These are phyloP conservation scores for Albula goreensis DNA, from an alignment of 2,113 vertebrate genomes.

Conservation along the genomic window DNA sequence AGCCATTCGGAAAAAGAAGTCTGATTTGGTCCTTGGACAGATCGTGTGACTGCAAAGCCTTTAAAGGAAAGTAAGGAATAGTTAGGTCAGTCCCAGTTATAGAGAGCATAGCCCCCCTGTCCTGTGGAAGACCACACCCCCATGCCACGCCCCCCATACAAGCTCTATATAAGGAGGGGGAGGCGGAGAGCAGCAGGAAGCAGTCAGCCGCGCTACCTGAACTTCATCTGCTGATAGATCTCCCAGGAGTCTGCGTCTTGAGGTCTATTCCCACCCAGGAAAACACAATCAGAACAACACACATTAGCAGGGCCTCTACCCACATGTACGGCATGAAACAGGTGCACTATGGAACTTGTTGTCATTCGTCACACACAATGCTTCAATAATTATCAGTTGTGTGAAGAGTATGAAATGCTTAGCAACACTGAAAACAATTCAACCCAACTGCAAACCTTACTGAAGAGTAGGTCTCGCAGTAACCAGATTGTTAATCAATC, in stretches of 20 bases:
- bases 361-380: not conserved
- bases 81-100: not conserved
- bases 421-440: not conserved
- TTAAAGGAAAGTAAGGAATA: not conserved
- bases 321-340: not conserved
- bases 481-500: not conserved
- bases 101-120: not conserved
- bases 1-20: not conserved
- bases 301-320: constrained; percentile 44
- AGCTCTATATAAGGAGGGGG: constrained; percentile 33
- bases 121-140: constrained; percentile 6
- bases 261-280: constrained; percentile 63
- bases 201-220: constrained; percentile 65
- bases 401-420: not conserved
- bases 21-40: not conserved
- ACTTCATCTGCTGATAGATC: constrained; percentile 68
- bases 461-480: not conserved
- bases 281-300: constrained; percentile 60
- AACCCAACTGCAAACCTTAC: not conserved
- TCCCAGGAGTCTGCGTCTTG: constrained; percentile 70
- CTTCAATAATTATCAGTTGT: not conserved
- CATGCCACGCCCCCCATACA: constrained; percentile 1
- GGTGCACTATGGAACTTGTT: not conserved
- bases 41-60: not conserved
- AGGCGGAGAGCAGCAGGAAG: constrained; percentile 38